Conservation (phyloP, 2,797 vertebrate species). For the Pseudomugil tenellus region DNA sequence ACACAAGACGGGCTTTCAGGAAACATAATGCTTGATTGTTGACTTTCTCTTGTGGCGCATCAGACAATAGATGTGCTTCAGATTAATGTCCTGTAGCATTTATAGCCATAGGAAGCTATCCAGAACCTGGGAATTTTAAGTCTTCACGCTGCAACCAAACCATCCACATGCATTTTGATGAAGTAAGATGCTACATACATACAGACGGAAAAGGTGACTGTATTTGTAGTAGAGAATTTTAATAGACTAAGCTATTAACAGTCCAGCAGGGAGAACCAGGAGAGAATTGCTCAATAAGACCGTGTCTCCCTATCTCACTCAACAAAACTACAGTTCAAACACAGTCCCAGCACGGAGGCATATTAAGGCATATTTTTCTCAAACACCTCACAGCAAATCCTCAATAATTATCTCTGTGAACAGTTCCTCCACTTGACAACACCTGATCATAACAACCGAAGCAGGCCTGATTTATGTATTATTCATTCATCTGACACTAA, state of each 20-base stretch:
- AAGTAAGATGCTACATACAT: constrained; percentile 24
- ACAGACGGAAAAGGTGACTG: background rate
- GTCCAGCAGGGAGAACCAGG: background rate
- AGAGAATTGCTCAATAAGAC: constrained; percentile 7
- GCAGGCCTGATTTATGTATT: background rate
- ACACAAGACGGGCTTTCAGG: constrained; percentile 90
- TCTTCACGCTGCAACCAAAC: constrained; percentile 42
- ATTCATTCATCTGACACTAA: constrained; percentile 22
- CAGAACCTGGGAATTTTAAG: constrained; percentile 51
- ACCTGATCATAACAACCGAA: constrained; percentile 28
- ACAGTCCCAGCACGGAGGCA: constrained; percentile 11
- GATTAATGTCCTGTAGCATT: constrained; percentile 70
- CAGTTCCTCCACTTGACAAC: constrained; percentile 17
- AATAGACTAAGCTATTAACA: constrained; percentile 4
- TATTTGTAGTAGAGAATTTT: constrained; percentile 1
- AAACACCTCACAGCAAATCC: constrained; percentile 18
- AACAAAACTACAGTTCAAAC: constrained; percentile 10
- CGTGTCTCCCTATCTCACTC: constrained; percentile 19
- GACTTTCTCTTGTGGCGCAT: constrained; percentile 84
- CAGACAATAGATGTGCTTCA: constrained; percentile 81
- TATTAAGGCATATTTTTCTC: constrained; percentile 14
- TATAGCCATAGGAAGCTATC: constrained; percentile 72
- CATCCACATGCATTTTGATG: constrained; percentile 11
- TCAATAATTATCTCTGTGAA: constrained; percentile 16
- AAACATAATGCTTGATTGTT: constrained; percentile 90